Percentiles rank a stretch among this genome's conserved stretches.
Conservation (phyloP, 2,113 vertebrate species). For the Alectura lathami region DNA sequence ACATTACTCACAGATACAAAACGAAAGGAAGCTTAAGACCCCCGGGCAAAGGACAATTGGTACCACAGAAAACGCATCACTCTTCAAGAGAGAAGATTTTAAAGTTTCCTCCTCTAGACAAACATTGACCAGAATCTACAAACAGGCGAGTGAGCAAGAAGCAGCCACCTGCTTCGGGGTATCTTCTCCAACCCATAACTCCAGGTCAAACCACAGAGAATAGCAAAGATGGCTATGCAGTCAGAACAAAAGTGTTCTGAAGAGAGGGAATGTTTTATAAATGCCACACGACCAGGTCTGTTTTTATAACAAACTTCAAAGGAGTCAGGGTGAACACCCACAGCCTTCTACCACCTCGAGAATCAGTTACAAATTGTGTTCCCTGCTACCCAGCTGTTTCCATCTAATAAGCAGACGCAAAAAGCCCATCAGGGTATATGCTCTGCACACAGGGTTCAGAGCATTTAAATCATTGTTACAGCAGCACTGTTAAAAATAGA, state of each 20-base stretch:
- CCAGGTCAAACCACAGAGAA: background rate
- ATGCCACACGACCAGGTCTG: background rate
- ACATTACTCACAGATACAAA: background rate
- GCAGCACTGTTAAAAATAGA: slow-evolving; percentile 31
- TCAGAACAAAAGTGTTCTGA: background rate
- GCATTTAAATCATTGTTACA: background rate
- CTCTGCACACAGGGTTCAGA: background rate
- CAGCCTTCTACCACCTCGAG: background rate
- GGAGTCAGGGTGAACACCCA: background rate
- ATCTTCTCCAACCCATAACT: background rate
- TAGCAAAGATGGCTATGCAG: background rate
- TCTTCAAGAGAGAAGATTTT: background rate
- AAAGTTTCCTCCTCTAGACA: background rate
- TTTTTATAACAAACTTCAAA: background rate
- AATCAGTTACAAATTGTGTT: background rate
- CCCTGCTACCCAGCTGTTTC: background rate
- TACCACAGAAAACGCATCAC: background rate
- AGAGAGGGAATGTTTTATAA: background rate
- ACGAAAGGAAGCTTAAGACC: background rate
- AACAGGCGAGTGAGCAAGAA: background rate
- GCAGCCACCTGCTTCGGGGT: background rate
- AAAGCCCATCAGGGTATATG: background rate
- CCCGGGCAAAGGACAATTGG: background rate
- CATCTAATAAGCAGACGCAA: background rate
- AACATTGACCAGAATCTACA: background rate